These are phyloP conservation scores for Volucella inflata DNA, from an alignment of 2,888 invertebrate species.

Conservation along the genomic window DNA sequence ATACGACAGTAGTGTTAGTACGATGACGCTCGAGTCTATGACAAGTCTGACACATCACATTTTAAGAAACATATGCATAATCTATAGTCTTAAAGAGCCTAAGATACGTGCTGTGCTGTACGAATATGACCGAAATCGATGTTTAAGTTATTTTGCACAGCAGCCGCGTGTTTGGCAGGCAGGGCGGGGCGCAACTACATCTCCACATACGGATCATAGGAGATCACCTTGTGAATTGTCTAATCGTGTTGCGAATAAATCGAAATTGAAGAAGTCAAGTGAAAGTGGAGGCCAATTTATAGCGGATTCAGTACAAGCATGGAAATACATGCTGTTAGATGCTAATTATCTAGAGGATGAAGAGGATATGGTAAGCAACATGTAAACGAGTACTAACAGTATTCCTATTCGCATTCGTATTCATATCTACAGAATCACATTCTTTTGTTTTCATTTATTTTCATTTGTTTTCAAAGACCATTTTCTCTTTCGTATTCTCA, in stretches of 20 bases:
- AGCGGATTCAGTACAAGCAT: slow-evolving; percentile 81
- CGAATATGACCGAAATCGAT: slow-evolving; percentile 81
- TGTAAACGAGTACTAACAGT: background rate
- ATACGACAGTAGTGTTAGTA: slow-evolving; percentile 79
- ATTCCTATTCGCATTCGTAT: background rate
- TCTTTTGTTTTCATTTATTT: slow-evolving; percentile 37
- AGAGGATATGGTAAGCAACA: slow-evolving; percentile 83
- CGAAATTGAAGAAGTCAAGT: slow-evolving; percentile 56
- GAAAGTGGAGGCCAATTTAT: slow-evolving; percentile 75
- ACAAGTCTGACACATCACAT: slow-evolving; percentile 78
- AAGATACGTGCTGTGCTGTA: slow-evolving; percentile 82
- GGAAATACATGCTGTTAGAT: slow-evolving; percentile 82
- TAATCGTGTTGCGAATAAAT: slow-evolving; percentile 23
- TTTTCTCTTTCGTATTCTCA: slow-evolving; percentile 56
- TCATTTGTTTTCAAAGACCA: slow-evolving; percentile 10
- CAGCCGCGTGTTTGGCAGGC: slow-evolving; percentile 34
- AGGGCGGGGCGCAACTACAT: slow-evolving; percentile 59
- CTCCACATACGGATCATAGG: slow-evolving; percentile 46
- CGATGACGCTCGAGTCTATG: slow-evolving; percentile 78
- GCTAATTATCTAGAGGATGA: slow-evolving; percentile 83
- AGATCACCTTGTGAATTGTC: slow-evolving; percentile 15
- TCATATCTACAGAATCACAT: background rate
- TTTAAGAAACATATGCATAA: slow-evolving; percentile 81
- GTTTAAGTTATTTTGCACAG: slow-evolving; percentile 79
- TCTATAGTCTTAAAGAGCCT: slow-evolving; percentile 81